Percentiles rank a stretch among this genome's conserved stretches.
Conservation (phyloP, 2,888 invertebrate species). For the Hemaris fuciformis region DNA sequence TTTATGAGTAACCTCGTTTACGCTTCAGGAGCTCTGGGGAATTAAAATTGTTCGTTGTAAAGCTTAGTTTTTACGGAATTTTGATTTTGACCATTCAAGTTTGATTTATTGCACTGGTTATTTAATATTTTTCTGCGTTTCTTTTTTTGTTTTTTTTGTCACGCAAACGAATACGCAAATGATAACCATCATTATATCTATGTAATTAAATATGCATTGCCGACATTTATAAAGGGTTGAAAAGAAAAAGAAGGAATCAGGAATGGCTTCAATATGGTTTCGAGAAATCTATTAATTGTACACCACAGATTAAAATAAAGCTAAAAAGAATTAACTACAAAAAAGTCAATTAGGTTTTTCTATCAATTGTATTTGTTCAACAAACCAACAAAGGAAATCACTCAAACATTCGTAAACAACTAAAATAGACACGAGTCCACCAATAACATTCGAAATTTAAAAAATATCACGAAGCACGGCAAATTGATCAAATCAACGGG, state of each 20-base stretch:
- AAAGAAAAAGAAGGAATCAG: too few species aligned
- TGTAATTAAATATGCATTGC: too few species aligned
- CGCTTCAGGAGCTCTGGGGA: constrained; percentile 22
- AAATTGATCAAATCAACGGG: constrained; percentile 5
- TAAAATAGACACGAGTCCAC: background rate
- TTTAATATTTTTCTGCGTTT: too few species aligned
- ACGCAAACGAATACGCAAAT: too few species aligned
- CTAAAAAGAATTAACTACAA: too few species aligned
- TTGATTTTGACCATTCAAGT: background rate
- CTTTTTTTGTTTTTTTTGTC: too few species aligned
- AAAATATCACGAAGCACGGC: background rate
- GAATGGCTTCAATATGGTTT: too few species aligned
- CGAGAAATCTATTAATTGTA: too few species aligned
- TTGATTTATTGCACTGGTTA: background rate
- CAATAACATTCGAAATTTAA: background rate
- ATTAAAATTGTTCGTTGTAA: constrained; percentile 21
- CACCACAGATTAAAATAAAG: too few species aligned
- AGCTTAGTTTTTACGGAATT: background rate
- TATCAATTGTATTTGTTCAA: background rate
- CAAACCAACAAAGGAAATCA: background rate
- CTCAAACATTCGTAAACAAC: background rate
- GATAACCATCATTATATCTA: too few species aligned
- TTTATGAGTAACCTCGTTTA: constrained; percentile 52
- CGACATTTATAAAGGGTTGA: too few species aligned
- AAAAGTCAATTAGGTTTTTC: too few species aligned